A percentile compares a stretch with the other conserved stretches of the same genome.
Evolutionary conservation across 2,797 vertebrate genomes (phyloP).

Genomic region (Amblyopsis hoosieri): DNA sequence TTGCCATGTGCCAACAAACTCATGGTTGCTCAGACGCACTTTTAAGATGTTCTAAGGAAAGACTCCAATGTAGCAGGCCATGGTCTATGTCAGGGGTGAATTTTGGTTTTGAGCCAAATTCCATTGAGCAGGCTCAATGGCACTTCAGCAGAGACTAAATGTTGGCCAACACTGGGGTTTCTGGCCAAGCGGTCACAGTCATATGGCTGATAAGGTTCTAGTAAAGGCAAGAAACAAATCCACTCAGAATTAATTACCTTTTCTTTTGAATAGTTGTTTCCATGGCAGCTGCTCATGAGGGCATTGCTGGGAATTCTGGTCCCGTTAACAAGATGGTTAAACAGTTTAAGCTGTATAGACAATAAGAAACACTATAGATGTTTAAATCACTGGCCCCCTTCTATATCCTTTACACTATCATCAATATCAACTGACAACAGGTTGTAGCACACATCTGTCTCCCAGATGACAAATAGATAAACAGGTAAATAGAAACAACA

Average conservation of each 20-base stretch:
- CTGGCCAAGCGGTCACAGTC: background rate
- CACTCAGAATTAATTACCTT: slow-evolving; percentile 9
- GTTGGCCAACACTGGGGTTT: background rate
- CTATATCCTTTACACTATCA: too few relatives aligned
- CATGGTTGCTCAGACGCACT: too few relatives aligned
- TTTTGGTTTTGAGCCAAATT: background rate
- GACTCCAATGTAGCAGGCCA: too few relatives aligned
- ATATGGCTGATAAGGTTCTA: background rate
- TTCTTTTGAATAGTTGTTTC: slow-evolving; percentile 17
- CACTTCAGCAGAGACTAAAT: background rate
- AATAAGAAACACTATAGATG: too few relatives aligned
- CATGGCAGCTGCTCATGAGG: slow-evolving; percentile 10
- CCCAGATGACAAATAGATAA: too few relatives aligned
- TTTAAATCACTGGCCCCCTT: background rate
- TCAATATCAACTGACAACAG: too few relatives aligned
- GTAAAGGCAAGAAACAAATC: background rate
- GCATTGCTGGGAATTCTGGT: slow-evolving; percentile 18
- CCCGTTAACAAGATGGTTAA: slow-evolving; percentile 22
- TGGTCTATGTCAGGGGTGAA: too few relatives aligned
- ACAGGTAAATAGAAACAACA: background rate
- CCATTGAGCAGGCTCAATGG: background rate
- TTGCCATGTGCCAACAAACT: background rate
- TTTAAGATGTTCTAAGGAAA: too few relatives aligned
- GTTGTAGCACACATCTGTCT: too few relatives aligned
- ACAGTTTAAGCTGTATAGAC: slow-evolving; percentile 4